Base-by-base conservation (phyloP, 1,140 invertebrate species). In the Euura saliciscinereae region DNA sequence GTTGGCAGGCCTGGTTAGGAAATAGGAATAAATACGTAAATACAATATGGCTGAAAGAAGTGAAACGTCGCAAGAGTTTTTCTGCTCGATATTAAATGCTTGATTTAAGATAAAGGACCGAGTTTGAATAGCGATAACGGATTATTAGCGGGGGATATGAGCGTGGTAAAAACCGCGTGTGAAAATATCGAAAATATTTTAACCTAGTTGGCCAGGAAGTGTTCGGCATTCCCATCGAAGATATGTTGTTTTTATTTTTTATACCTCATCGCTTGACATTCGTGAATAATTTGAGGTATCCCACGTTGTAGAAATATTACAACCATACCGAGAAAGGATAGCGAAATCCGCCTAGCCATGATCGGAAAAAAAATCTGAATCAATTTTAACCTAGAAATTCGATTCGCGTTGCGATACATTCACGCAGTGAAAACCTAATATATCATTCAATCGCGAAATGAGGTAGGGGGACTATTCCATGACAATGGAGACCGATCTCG, bases 11-110 rank as follows among this genome's bases (percentile, higher is more conserved):
- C 66, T 67, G 66, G 28, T 10, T 4, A 28, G 28, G 28, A 28
- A 28, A 28, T 28, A 28, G 70, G 72, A 45, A 69, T 73, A 76
- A 76, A 74, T 76, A 76, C 75, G 72, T 70, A 76, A 44, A 71
- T 76, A 71, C 75, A 74, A 76, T 67, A 76, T 76, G 75, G 75
- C 75, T 70, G 75, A 73, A 69, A 65, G 69, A 71, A 75, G 72
- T 45, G 46, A 70, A 75, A 73, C 69, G 59, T 43, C 70, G 42
- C 59, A 42, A 43, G 70, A 70, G 71, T 69, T 66, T 68, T 44
- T 46, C 65, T 69, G 72, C 66, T 73, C 68, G 10, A 70, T 42
- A 66, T 44, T 64, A n/a, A 68, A 72, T 44, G 6, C 44, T 69
- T 65, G 28, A 8, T 4, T 28, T 10, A 7, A 69, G 45, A n/a